Evolutionary conservation across 2,888 invertebrate species (phyloP).

Genomic region (Protodeltote pygarga): DNA sequence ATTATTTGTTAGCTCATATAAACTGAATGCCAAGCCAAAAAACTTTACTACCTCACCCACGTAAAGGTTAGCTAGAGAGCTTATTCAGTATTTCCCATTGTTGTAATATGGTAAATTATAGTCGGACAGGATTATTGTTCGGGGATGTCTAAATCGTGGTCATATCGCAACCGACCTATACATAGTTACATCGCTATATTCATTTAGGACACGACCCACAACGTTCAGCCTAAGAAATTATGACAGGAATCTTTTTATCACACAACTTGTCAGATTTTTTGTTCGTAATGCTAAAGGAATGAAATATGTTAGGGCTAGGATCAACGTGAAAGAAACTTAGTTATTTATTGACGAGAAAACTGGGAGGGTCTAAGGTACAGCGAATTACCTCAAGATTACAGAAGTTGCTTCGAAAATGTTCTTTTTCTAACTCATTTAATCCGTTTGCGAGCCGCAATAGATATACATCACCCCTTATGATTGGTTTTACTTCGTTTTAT

Average conservation of each 20-base stretch:
- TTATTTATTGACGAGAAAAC: slow-evolving; percentile 54
- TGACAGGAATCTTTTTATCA: slow-evolving; percentile 54
- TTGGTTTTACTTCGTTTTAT: slow-evolving; percentile 45
- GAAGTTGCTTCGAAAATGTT: slow-evolving; percentile 54
- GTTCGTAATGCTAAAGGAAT: slow-evolving; percentile 53
- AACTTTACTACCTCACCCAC: slow-evolving; percentile 33
- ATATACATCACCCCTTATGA: slow-evolving; percentile 46
- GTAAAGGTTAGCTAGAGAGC: slow-evolving; percentile 35
- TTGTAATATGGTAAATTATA: slow-evolving; percentile 40
- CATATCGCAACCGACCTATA: slow-evolving; percentile 12
- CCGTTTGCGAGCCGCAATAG: slow-evolving; percentile 44
- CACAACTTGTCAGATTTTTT: slow-evolving; percentile 50
- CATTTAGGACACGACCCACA: slow-evolving; percentile 35
- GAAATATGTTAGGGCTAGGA: slow-evolving; percentile 60
- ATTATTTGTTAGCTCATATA: slow-evolving; percentile 38
- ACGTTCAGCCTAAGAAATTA: slow-evolving; percentile 45
- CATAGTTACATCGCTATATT: slow-evolving; percentile 33
- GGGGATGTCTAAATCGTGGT: slow-evolving; percentile 23
- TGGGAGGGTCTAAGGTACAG: slow-evolving; percentile 45
- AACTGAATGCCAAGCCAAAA: slow-evolving; percentile 38
- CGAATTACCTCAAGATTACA: slow-evolving; percentile 55
- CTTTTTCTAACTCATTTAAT: slow-evolving; percentile 55
- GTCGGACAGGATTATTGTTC: slow-evolving; percentile 35
- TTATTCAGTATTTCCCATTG: slow-evolving; percentile 26
- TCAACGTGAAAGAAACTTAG: slow-evolving; percentile 59